Evolutionary conservation across 2,888 invertebrate species (phyloP).

Genomic region (Ptychoptera albimana): DNA sequence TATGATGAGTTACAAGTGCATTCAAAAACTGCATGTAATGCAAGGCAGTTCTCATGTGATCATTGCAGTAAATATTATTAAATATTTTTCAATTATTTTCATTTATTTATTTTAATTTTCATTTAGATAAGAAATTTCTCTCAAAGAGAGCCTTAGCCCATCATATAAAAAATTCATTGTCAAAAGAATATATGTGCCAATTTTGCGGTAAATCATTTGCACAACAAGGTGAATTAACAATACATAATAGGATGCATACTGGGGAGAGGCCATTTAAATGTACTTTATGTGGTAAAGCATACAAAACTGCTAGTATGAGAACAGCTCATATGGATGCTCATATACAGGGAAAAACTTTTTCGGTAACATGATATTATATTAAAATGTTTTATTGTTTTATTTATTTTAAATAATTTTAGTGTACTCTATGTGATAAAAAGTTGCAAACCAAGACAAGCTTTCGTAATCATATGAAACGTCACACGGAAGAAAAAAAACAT

Average conservation of each 20-base stretch:
- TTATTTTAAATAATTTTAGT: constrained; percentile 2
- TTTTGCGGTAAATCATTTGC: constrained; percentile 8
- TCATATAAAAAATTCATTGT: constrained; percentile 6
- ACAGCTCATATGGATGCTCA: constrained; percentile 97
- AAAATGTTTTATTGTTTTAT: background rate
- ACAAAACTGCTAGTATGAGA: constrained; percentile 90
- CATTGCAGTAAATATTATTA: constrained; percentile 8
- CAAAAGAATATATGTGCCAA: constrained; percentile 7
- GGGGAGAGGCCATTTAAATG: constrained; percentile 90
- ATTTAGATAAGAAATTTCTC: constrained; percentile 10
- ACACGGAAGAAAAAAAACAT: constrained; percentile 7
- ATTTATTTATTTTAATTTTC: background rate
- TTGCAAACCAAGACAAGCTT: constrained; percentile 7
- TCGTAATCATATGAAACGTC: constrained; percentile 8
- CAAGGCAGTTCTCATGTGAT: constrained; percentile 7
- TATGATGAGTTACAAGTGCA: constrained; percentile 9
- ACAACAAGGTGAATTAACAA: constrained; percentile 58
- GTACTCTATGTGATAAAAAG: constrained; percentile 7
- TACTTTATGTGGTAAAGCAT: constrained; percentile 83
- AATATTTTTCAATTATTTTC: background rate
- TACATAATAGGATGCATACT: constrained; percentile 87
- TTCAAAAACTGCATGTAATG: constrained; percentile 6
- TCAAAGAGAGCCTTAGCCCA: constrained; percentile 8
- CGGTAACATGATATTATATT: constrained; percentile 5
- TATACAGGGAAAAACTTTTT: constrained; percentile 8